Evolutionary conservation across 37 sponge, comb jelly and placozoan genomes (phyloP), one percentile per base, ranked within the genome.

Genomic region (Spongilla lacustris): DNA sequence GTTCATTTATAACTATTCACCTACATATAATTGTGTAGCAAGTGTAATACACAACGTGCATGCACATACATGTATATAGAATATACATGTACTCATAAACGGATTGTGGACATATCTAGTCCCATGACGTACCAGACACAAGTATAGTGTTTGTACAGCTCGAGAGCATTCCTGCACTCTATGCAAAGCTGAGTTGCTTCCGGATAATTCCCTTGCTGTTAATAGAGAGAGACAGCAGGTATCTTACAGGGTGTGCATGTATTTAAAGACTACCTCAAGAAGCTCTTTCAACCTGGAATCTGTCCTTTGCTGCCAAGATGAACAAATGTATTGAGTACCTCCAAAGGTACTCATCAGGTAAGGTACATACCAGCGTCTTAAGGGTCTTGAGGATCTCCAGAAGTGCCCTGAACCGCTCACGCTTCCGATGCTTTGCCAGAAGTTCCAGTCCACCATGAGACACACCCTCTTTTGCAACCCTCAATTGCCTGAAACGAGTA

Each of bases 131-230:
- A 93, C 93, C 91, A 91, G 25, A 96, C 91, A 87, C 97, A 96
- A 6, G 87, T 81, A 82, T 84, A 96, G 58, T 94, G 89, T 48
- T 94, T 89, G 86, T 84, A 96, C 5, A 86, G 91, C 26, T 85
- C 81, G n/a, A 91, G 89, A 31, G 94, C 97, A 67, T 93, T 86
- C 70, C 92, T 92, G 36, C 97, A 96, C 79, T 94, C 94, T 68
- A 92, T 69, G 72, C 97, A 96, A 36, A 96, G 76, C 77, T 91
- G 89, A 3, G 95, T 92, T 0, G 97, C 97, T 30, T 81, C 88
- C 25, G 94, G 92, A 79, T 90, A 96, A 66, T 93, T 86, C 29
- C 92, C 94, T 74, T 94, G 85, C 85, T 96, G 76, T 27, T 77
- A 10, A 4, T 0, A 49, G 4, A 30, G 29, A 21, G n/a, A 69